Evolutionary conservation across 2,797 vertebrate genomes (phyloP).

Genomic region (Chaunax sp.): DNA sequence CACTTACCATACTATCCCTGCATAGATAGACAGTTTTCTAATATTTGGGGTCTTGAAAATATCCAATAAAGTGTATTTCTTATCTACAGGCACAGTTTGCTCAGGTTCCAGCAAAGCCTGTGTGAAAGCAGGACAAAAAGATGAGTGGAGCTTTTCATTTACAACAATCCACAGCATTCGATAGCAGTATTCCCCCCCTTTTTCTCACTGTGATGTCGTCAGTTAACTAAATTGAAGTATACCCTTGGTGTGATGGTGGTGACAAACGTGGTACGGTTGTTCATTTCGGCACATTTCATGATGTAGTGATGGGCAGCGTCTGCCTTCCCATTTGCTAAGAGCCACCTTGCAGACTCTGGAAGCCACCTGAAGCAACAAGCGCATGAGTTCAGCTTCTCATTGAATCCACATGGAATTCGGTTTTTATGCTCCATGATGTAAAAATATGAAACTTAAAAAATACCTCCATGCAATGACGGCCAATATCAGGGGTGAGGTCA

Average conservation of each 20-base stretch:
- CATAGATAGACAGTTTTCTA: slow-evolving; percentile 82
- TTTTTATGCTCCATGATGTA: background rate
- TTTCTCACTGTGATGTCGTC: background rate
- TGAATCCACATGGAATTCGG: background rate
- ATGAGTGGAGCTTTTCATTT: background rate
- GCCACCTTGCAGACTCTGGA: slow-evolving; percentile 81
- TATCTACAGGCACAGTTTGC: slow-evolving; percentile 40
- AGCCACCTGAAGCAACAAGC: slow-evolving; percentile 64
- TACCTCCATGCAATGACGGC: slow-evolving; percentile 70
- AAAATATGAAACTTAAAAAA: background rate
- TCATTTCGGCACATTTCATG: slow-evolving; percentile 69
- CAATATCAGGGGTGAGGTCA: slow-evolving; percentile 82
- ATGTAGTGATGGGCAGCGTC: slow-evolving; percentile 75
- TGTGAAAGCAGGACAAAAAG: slow-evolving; percentile 15
- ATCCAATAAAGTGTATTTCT: slow-evolving; percentile 82
- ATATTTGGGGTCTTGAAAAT: slow-evolving; percentile 86
- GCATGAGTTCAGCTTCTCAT: slow-evolving; percentile 1
- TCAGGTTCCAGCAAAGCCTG: slow-evolving; percentile 67
- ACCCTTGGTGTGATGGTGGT: slow-evolving; percentile 59
- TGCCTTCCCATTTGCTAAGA: slow-evolving; percentile 65
- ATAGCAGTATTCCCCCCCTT: background rate
- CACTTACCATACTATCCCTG: slow-evolving; percentile 85
- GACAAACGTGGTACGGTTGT: slow-evolving; percentile 62
- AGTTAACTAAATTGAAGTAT: background rate
- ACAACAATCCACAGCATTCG: background rate